Base-by-base conservation (phyloP, 2,113 vertebrate genomes). In the Porphyrio hochstetteri region DNA sequence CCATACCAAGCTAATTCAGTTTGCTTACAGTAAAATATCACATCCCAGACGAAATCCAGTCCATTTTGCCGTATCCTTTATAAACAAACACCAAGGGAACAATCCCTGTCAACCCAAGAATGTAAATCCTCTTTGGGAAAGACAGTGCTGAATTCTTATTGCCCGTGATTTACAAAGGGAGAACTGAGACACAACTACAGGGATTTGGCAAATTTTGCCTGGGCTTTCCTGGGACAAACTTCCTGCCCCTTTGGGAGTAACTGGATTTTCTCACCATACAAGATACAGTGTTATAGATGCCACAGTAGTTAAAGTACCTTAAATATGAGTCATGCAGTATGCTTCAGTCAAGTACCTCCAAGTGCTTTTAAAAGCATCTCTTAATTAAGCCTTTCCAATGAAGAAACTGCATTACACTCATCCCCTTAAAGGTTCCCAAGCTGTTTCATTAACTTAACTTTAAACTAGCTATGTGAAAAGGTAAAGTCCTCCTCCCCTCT, bases 121-220 rank as follows among this genome's bases (percentile, higher is more conserved):
- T 88, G 91, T 92, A 88, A 93, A 93, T 92, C 50, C 56, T 74
- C 42, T 38, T 77, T 27, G 79, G 89, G 44, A 61, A 40, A 70
- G 68, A 76, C 13, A 60, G 71, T 24, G 63, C 59, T 81, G 80
- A 88, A 75, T 86, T 75, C 72, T 55, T 86, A 2, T 85, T 88
- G 82, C 60, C 93, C 19, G 0, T 83, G 76, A 61, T 94, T 88
- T 86, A 61, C 35, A 44, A 50, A 70, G 80, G 80, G 71, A 76
- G 15, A 17, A 14, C 23, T 57, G 65, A 71, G 44, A 60, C 35
- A 3, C 46, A 33, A 48, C 9, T 8, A n/a, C 48, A 10, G 3
- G 17, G 40, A 85, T 57, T 42, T 0, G 4, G 52, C n/a, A 27
- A 63, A 68, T 59, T 57, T 46, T 44, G 14, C 29, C 38, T 31